Evolutionary conservation across 2,797 vertebrate species (phyloP), one percentile per base, ranked within the genome.

Genomic region (Numenius phaeopus): DNA sequence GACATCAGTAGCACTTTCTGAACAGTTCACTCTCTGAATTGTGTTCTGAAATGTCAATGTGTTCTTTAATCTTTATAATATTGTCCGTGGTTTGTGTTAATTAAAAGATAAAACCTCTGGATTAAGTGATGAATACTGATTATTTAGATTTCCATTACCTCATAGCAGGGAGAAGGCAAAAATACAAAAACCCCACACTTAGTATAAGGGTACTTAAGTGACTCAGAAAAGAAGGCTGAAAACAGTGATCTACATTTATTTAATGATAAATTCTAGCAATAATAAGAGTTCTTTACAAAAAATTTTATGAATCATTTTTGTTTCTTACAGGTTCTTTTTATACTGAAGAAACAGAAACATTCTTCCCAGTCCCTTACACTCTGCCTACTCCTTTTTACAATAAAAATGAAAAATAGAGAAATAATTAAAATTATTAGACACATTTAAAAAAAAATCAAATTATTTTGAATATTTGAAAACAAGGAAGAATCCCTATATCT

Each of bases 101-200:
- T 64, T 91, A 96, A 87, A 91, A 88, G n/a, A 83, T 34, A 73
- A 65, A 59, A 59, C 32, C 21, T 67, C 34, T 32, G 27, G 58
- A 70, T 62, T 89, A 75, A 77, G 37, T 55, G 67, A 65, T 72
- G 30, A 80, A 82, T 40, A 84, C 23, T 14, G 20, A 71, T 83
- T 55, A 55, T 84, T 78, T 69, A 40, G 11, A 72, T 80, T 92
- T 87, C 20, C 73, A 84, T 80, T 87, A 91, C 91, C n/a, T 85
- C 71, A 84, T 27, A 65, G n/a, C 11, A 92, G 22, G 24, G n/a
- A 90, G 42, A 30, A 87, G 72, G 23, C 18, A 71, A 88, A 80
- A 37, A 22, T 32, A 47, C 4, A 62, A 24, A 54, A 29, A 1
- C 0, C 8, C 11, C 5, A 40, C 21, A 30, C 4, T 73, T 39